Evolutionary conservation across 2,113 vertebrate species (phyloP), one percentile per base, ranked within the genome.

Genomic region (Charina bottae): DNA sequence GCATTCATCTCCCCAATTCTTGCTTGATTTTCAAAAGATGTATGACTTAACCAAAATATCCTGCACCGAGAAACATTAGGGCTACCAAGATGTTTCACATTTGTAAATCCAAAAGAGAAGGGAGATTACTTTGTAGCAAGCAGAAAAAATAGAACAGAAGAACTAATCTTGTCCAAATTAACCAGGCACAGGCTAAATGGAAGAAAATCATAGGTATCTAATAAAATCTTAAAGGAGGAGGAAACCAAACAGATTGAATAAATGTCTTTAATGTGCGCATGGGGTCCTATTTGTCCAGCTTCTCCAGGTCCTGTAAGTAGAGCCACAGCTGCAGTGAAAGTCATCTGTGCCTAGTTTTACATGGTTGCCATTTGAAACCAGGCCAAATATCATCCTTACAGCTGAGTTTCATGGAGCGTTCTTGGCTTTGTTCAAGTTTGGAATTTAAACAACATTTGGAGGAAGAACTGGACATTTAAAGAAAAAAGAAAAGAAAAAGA

Each of bases 351-450:
- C 33, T 90, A 49, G 68, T 91, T 92, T 93, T 89, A 49, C 1
- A 5, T 93, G 26, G 12, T 26, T 95, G 90, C 62, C 42, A 84
- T 68, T 54, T 93, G 90, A 94, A 94, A 93, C 91, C 37, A 90
- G 28, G 10, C 26, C 0, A 0, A 95, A 53, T n/a, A 49, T 56
- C 19, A 62, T 60, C 83, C n/a, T 89, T 23, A 64, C 21, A 93
- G 23, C 26, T 58, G 26, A 90, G 11, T 88, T 96, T 95, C n/a
- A 62, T 56, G 89, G 92, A 59, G 11, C 3, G 26, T 78, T 49
- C 89, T 93, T 49, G 83, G 91, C 83, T 89, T 53, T 93, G 8
- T 92, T 83, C 33, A 92, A 72, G 53, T 15, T 72, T 90, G 59
- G 90, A 93, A 88, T 92, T 86, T 46, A 2, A 15, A 93, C 87